Base-by-base conservation (phyloP, 2,888 invertebrate genomes). In the Ommatoiulus sabulosus region DNA sequence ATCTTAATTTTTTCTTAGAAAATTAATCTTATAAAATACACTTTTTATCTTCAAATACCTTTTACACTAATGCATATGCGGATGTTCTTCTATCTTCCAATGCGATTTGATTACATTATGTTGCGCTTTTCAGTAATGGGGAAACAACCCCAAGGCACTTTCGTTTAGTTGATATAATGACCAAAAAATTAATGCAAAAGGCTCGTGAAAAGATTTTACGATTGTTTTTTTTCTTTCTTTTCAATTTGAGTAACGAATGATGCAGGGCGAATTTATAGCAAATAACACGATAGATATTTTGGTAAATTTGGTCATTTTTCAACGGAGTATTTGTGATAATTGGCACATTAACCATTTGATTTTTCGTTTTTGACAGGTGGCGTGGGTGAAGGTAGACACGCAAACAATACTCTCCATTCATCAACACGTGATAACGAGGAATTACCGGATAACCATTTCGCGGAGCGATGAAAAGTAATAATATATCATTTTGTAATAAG, bases 361-460 rank as follows among this genome's bases (percentile, higher is more conserved):
- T 63, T 63, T 3, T 3, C 15, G n/a, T 63, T n/a, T 35, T n/a
- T 72, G 48, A 35, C 87, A 97, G 97, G 97, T 97, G 91, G 97
- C 97, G 90, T 97, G 97, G 97, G 97, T 97, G 17, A 95, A 97
- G 63, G 97, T 97, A 86, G 97, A 97, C 92, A 97, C 97, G 0
- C 97, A 97, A 93, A 97, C 97, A 1, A 97, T 97, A 91, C 94
- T 97, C 89, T 97, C 97, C 89, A 97, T 97, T 92, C 97, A 98
- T 92, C 97, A 97, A 93, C 96, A 96, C 92, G 96, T 97, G 90
- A 97, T 97, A 92, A 97, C 97, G 35, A 97, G 97, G 93, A 97
- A 97, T 93, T 96, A 96, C 24, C 95, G 97, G 91, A 97, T 97
- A 92, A 96, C 44, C 48, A 52, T 89, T 17, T 80, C 89, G 20